These are phyloP conservation scores for Cremastinae sp. DNA, from an alignment of 2,888 invertebrate species.

Conservation along the genomic window DNA sequence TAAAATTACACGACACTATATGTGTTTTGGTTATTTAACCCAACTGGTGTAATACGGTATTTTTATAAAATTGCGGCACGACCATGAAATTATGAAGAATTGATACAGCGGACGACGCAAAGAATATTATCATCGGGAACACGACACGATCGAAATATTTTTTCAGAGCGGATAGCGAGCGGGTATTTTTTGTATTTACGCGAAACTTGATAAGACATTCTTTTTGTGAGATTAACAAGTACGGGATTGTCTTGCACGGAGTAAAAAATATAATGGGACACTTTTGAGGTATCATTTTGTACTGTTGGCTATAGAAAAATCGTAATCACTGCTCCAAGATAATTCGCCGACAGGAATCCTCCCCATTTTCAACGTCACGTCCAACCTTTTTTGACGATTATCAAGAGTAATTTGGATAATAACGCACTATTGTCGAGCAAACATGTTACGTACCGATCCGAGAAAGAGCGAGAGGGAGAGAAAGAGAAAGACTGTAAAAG, in stretches of 20 bases:
- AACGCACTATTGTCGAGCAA: conserved; percentile 33
- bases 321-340: conserved; percentile 33
- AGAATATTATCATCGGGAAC: not conserved
- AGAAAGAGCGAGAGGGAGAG: conserved; percentile 59
- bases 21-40: not conserved
- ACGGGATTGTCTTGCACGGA: not conserved
- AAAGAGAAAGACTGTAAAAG: conserved; percentile 53
- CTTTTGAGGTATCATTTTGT: not conserved
- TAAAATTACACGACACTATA: not conserved
- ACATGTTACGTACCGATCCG: conserved; percentile 73
- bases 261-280: not conserved
- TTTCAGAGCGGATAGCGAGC: not conserved
- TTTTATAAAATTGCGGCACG: conserved; percentile 3
- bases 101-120: not conserved
- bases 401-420: conserved; percentile 15
- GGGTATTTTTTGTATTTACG: not conserved
- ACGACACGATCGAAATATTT: conserved; percentile 9
- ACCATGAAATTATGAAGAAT: not conserved
- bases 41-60: conserved; percentile 9
- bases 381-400: conserved; percentile 23
- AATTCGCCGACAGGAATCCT: conserved; percentile 52
- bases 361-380: conserved; percentile 38
- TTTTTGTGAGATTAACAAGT: not conserved
- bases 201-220: not conserved
- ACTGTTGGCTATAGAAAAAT: not conserved